Conservation (phyloP, 1,140 invertebrate genomes). For the Steinernema khuongi region DNA sequence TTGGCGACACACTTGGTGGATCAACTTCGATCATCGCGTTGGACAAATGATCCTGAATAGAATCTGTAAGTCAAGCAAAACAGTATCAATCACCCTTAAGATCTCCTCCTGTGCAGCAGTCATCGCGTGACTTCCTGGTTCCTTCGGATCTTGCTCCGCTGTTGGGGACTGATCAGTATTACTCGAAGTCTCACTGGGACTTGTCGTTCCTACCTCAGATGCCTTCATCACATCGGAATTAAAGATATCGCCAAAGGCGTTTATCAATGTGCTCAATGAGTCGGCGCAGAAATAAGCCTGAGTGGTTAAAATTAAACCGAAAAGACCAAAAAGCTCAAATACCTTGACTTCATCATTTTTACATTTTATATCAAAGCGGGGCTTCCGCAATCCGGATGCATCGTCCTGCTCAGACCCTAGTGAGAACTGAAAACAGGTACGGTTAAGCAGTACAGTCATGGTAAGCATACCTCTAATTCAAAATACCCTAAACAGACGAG, state of each 20-base stretch:
- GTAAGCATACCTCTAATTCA: background rate
- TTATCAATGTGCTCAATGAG: background rate
- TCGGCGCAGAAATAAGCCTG: background rate
- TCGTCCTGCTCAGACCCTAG: background rate
- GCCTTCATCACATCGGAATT: background rate
- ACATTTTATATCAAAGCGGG: background rate
- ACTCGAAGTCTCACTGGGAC: background rate
- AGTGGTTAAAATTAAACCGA: too few relatives aligned
- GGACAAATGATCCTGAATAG: background rate
- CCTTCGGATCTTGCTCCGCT: background rate
- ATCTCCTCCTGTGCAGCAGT: background rate
- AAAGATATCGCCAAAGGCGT: background rate
- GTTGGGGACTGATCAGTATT: background rate
- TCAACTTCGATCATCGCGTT: background rate
- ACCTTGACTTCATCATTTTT: conserved; percentile 4
- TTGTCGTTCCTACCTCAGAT: background rate
- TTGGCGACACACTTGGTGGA: background rate
- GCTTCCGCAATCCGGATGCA: background rate
- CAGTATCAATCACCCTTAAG: too few relatives aligned
- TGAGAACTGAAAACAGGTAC: background rate
- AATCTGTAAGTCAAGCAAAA: too few relatives aligned
- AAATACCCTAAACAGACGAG: background rate
- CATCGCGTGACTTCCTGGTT: background rate
- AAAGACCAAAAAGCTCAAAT: too few relatives aligned
- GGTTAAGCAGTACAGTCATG: background rate